Percentiles rank a stretch among this genome's conserved stretches.
Evolutionary conservation across 2,888 invertebrate species (phyloP).

Genomic region (Chrysolina haemoptera): DNA sequence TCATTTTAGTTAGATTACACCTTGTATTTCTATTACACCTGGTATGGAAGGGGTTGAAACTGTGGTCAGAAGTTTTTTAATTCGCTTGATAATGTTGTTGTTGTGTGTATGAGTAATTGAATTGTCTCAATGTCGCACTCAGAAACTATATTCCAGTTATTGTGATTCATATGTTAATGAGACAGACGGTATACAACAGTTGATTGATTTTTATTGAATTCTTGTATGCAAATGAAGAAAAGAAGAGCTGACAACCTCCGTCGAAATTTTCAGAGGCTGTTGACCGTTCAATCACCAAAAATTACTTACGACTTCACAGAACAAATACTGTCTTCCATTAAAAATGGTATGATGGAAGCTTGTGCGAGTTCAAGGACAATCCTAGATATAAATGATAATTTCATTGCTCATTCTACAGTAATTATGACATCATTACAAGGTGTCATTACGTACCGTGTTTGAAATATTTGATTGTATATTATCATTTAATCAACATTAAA

Average conservation of each 20-base stretch:
- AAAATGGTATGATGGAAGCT: conserved; percentile 18
- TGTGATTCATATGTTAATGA: no score
- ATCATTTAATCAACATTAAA: conserved; percentile 15
- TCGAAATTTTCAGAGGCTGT: not conserved
- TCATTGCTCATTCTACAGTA: conserved; percentile 25
- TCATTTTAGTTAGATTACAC: no score
- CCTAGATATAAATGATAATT: conserved; percentile 30
- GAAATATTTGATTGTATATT: conserved; percentile 22
- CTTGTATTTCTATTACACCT: no score
- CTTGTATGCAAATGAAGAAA: not conserved
- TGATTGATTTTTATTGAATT: not conserved
- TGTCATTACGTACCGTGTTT: conserved; percentile 32
- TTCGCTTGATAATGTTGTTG: no score
- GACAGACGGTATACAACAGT: no score
- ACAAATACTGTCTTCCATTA: not conserved
- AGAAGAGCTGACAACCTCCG: not conserved
- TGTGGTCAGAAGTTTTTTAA: no score
- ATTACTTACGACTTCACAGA: not conserved
- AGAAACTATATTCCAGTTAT: no score
- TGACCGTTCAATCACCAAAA: not conserved
- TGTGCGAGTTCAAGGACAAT: conserved; percentile 35
- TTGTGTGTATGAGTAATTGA: no score
- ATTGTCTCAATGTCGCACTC: no score
- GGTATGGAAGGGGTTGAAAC: no score
- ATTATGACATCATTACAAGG: conserved; percentile 38